phyloP scores from a whole-genome alignment of 2,888 invertebrate species.

The Pyrgus malvae region DNA sequence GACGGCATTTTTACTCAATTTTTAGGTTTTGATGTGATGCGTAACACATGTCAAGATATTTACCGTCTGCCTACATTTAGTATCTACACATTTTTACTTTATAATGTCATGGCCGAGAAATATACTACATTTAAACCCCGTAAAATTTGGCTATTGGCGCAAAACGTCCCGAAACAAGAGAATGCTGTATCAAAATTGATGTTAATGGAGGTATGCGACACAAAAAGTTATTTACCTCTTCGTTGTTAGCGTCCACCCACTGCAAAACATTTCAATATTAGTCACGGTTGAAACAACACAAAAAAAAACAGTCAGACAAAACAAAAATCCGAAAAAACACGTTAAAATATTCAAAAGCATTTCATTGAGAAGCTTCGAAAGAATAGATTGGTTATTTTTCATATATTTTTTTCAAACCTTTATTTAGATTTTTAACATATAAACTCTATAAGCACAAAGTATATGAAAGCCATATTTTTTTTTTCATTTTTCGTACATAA shows the following conservation, averaged over 20 bases:
- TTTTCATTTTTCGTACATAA: conserved; percentile 11
- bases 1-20: too few species aligned
- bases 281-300: conserved; percentile 54
- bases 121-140: too few species aligned
- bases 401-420: conserved; percentile 41
- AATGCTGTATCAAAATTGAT: conserved; percentile 21
- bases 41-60: too few species aligned
- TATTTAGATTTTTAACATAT: conserved; percentile 42
- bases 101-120: too few species aligned
- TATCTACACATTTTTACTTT: too few species aligned
- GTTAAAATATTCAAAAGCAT: conserved; percentile 65
- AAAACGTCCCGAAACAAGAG: conserved; percentile 21
- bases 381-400: conserved; percentile 46
- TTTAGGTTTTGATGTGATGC: too few species aligned
- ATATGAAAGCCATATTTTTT: conserved; percentile 26
- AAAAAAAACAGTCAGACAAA: conserved; percentile 36
- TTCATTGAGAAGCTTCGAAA: conserved; percentile 62
- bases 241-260: conserved; percentile 86
- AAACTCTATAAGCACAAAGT: conserved; percentile 52
- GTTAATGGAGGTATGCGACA: conserved; percentile 30
- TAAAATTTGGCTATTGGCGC: conserved; percentile 25
- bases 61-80: too few species aligned
- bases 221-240: conserved; percentile 80
- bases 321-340: conserved; percentile 18
- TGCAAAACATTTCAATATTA: conserved; percentile 80